These are phyloP conservation scores for Dasyprocta punctata DNA, from an alignment of 2,113 vertebrate genomes.

Conservation along the genomic window DNA sequence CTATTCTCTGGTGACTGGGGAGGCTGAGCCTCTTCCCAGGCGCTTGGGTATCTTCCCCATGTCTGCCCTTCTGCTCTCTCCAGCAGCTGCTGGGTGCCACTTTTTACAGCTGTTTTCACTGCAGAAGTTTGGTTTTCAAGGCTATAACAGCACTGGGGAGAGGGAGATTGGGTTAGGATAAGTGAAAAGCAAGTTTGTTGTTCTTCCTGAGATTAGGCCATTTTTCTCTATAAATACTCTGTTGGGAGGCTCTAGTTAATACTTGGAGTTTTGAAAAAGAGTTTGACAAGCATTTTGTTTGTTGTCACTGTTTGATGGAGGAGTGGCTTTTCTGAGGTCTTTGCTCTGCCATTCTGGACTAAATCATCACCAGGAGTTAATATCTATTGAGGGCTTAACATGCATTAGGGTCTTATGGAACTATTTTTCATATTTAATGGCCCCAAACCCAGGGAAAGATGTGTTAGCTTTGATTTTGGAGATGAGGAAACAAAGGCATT, in stretches of 20 bases:
- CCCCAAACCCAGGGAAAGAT: background rate
- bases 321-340: background rate
- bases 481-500: background rate
- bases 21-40: background rate
- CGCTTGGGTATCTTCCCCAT: rapidly evolving
- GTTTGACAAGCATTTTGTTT: background rate
- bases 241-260: background rate
- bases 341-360: background rate
- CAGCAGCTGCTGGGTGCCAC: background rate
- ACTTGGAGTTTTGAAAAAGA: background rate
- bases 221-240: background rate
- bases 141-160: background rate
- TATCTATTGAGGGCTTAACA: background rate
- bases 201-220: background rate
- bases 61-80: background rate
- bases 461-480: background rate
- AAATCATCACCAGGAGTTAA: background rate
- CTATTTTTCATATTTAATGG: background rate
- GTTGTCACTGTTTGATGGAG: background rate
- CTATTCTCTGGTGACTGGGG: background rate
- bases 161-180: no score
- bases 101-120: background rate
- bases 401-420: background rate
- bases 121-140: background rate
- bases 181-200: background rate